These are phyloP conservation scores for Tursiops truncatus DNA, from an alignment of 2,113 vertebrate species.

Conservation along the genomic window DNA sequence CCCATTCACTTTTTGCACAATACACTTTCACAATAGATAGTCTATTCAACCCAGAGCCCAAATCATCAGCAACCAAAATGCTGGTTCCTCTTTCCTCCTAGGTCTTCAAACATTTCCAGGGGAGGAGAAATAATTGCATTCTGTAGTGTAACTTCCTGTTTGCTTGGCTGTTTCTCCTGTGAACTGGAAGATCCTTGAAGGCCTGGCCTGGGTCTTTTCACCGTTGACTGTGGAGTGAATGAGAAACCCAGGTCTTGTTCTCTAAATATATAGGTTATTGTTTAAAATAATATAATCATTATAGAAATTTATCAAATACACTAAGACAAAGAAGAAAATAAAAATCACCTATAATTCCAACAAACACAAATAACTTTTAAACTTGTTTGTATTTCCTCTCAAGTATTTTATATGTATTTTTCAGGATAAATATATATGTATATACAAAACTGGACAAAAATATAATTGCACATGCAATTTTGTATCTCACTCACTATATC, in stretches of 20 bases:
- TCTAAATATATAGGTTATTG: not conserved
- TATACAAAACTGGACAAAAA: not conserved
- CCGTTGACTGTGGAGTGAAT: not conserved
- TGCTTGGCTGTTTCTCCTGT: not conserved
- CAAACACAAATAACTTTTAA: not conserved
- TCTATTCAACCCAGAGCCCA: conserved; percentile 59
- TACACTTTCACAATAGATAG: conserved; percentile 70
- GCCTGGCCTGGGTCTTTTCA: not conserved
- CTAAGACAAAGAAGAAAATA: not conserved
- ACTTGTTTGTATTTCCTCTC: not conserved
- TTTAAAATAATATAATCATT: not conserved
- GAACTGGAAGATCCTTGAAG: conserved; percentile 21
- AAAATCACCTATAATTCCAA: not conserved
- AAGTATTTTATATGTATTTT: not conserved
- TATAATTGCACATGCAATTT: not conserved
- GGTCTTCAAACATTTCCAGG: conserved; percentile 2
- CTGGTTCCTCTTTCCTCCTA: conserved; percentile 55
- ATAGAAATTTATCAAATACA: not conserved
- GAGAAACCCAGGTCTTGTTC: not conserved
- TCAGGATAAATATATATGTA: not conserved
- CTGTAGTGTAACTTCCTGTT: not conserved
- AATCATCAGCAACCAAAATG: conserved; percentile 7
- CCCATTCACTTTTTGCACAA: conserved; percentile 72
- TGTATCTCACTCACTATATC: not conserved
- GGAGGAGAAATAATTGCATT: not conserved